These are phyloP conservation scores for Glomeris maerens DNA, from an alignment of 1,140 invertebrate genomes.

Conservation along the genomic window DNA sequence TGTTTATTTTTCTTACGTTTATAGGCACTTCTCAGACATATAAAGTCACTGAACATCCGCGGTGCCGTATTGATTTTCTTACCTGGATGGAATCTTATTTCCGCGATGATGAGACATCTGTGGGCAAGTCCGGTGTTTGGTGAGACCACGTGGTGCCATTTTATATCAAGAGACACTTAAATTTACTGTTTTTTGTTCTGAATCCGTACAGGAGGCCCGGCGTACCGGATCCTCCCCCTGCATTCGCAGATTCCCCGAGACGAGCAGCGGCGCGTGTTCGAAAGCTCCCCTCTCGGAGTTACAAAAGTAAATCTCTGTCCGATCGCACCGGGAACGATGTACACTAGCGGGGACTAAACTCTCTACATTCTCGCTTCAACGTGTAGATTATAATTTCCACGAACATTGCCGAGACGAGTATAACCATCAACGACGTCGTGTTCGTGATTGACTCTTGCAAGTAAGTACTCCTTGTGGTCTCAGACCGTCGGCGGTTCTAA, in stretches of 20 bases:
- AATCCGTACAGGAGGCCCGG: constrained; percentile 33
- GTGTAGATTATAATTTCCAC: constrained; percentile 68
- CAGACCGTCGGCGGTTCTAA: background rate
- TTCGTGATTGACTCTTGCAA: constrained; percentile 92
- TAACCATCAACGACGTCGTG: constrained; percentile 93
- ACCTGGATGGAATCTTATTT: constrained; percentile 89
- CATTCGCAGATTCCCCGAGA: constrained; percentile 82
- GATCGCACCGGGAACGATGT: background rate
- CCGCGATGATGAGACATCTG: constrained; percentile 73
- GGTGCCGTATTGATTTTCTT: constrained; percentile 84
- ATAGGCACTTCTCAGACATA: constrained; percentile 54
- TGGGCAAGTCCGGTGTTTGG: constrained; percentile 61
- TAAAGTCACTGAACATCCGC: constrained; percentile 49
- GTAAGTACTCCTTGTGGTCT: constrained; percentile 16
- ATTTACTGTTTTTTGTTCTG: constrained; percentile 9
- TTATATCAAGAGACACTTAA: background rate
- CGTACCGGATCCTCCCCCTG: constrained; percentile 61
- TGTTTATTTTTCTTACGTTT: constrained; percentile 13
- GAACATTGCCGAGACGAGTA: constrained; percentile 86
- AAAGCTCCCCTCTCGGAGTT: constrained; percentile 51
- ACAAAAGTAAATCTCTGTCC: constrained; percentile 42
- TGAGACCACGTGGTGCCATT: constrained; percentile 17
- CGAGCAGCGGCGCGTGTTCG: constrained; percentile 76
- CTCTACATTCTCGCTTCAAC: no score
- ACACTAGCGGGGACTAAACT: no score